Percentiles rank a stretch among this genome's conserved stretches.
These are phyloP conservation scores for Noturus placidus DNA, from an alignment of 2,113 vertebrate genomes.

Conservation along the genomic window DNA sequence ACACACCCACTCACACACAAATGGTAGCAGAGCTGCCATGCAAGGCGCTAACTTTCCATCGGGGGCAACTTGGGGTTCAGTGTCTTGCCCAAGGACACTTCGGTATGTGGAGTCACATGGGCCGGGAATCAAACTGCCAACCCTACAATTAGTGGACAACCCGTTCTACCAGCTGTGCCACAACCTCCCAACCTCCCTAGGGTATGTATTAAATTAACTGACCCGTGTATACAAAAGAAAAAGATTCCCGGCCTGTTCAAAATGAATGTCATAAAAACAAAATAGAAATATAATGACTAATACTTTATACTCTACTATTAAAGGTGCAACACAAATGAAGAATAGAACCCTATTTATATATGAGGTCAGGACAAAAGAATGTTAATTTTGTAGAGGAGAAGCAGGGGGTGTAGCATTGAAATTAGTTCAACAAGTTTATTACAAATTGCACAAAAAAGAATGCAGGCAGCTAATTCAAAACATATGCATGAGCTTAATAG, in stretches of 20 bases:
- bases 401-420: neutral
- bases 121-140: too few relatives aligned
- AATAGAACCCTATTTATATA: neutral
- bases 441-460: neutral
- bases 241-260: conserved; percentile 2
- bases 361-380: neutral
- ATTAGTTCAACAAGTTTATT: neutral
- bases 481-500: conserved; percentile 28
- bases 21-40: too few relatives aligned
- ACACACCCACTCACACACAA: too few relatives aligned
- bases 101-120: too few relatives aligned
- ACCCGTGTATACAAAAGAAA: neutral
- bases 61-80: too few relatives aligned
- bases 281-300: neutral
- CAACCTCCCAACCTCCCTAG: too few relatives aligned
- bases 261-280: neutral
- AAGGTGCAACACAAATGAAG: neutral
- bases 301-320: neutral
- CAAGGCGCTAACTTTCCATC: too few relatives aligned
- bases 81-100: too few relatives aligned
- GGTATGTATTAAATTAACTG: neutral
- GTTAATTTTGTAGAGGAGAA: neutral
- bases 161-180: too few relatives aligned
- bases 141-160: too few relatives aligned
- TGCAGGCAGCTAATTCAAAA: conserved; percentile 14